Evolutionary conservation across 1,140 invertebrate genomes (phyloP), one percentile per base, ranked within the genome.

Genomic region (Eupeodes corollae): DNA sequence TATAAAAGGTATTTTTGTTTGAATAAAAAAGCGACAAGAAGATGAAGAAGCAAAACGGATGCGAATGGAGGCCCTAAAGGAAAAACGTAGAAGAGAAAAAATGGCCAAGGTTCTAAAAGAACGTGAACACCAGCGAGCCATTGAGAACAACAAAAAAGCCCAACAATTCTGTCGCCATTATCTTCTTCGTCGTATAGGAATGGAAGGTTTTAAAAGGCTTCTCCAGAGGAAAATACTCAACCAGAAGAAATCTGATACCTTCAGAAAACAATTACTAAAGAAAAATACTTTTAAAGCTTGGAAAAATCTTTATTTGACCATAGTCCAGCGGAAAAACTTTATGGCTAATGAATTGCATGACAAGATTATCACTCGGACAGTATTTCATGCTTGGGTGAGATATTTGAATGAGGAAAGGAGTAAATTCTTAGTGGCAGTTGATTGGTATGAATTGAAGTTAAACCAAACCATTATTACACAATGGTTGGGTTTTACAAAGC

Each of bases 11-110:
- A 11, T 32, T 12, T 8, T 26, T 26, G 3, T 26, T 26, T 8
- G 8, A 26, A 26, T 26, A 26, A 26, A 26, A 6, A 37, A 66
- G 59, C 60, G 61, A 9, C 49, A 59, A 12, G 60, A 70, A 48
- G 78, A 81, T 53, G 78, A 79, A 59, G 78, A 80, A 55, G 77
- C 79, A 47, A 77, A 77, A 54, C 61, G 70, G 2, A 64, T 68
- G 53, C 70, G 73, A 48, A 72, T 81, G 2, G 73, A 74, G 58
- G 72, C 73, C 30, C 69, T 80, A 6, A 73, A 73, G 56, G 73
- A 79, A 43, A 75, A 74, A 52, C 67, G 78, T 18, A 74, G 70
- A 46, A 70, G 65, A 54, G 78, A 80, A 59, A 73, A 76, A 61
- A 73, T 79, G 55, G 70, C 73, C 47, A 74, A 71, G 48, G 74